Conservation (phyloP, 2,113 vertebrate genomes). For the Pseudorhombus dupliciocellatus region DNA sequence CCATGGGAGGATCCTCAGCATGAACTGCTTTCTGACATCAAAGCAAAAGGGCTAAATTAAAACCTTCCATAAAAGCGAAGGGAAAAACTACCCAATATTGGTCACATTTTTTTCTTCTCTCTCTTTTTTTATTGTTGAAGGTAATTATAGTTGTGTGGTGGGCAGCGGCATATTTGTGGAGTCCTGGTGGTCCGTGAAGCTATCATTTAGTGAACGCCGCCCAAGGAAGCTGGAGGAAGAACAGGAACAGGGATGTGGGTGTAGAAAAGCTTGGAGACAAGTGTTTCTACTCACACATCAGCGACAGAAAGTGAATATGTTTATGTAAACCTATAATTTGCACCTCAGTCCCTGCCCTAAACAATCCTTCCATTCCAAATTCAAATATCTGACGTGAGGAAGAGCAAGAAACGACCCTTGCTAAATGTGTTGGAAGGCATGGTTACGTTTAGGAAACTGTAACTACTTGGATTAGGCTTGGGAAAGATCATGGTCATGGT, state of each 20-base stretch:
- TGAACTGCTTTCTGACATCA: slow-evolving; percentile 45
- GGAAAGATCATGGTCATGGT: not conserved
- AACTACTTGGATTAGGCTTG: not conserved
- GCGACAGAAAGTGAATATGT: slow-evolving; percentile 67
- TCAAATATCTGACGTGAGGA: slow-evolving; percentile 1
- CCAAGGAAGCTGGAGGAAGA: slow-evolving; percentile 50
- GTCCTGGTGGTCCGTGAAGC: slow-evolving; percentile 54
- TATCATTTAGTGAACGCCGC: slow-evolving; percentile 66
- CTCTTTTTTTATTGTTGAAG: slow-evolving; percentile 67
- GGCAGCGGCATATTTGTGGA: slow-evolving; percentile 61
- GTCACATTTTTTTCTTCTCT: slow-evolving; percentile 37
- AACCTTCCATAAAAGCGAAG: slow-evolving; percentile 52
- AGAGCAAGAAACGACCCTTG: not conserved
- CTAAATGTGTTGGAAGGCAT: not conserved
- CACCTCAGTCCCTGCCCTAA: slow-evolving; percentile 59
- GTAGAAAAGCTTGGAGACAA: slow-evolving; percentile 49
- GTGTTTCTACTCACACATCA: slow-evolving; percentile 54
- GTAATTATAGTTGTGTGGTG: slow-evolving; percentile 72
- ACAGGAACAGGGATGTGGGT: slow-evolving; percentile 67
- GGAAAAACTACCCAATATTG: slow-evolving; percentile 61
- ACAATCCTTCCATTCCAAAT: slow-evolving; percentile 51
- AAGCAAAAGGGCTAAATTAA: slow-evolving; percentile 59
- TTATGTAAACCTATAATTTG: slow-evolving; percentile 66
- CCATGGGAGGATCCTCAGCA: slow-evolving; percentile 45
- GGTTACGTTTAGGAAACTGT: not conserved